These are phyloP conservation scores for Charadrius vociferus DNA, from an alignment of 2,113 vertebrate genomes.

Conservation along the genomic window DNA sequence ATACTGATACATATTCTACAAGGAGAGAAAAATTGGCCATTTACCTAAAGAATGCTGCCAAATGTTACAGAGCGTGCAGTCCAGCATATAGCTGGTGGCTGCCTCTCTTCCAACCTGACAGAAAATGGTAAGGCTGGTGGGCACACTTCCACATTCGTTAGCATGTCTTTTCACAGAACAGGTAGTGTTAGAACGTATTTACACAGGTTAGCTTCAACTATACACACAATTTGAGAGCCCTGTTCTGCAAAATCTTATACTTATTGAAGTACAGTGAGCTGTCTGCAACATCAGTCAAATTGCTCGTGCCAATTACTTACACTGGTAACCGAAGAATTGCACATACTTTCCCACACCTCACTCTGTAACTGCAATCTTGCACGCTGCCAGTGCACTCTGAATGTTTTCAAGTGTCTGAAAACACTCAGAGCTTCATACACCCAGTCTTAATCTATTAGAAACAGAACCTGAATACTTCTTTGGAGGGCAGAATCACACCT, in stretches of 20 bases:
- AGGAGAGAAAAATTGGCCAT: neutral
- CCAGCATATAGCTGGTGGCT: neutral
- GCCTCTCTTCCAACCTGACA: neutral
- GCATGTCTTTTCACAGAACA: neutral
- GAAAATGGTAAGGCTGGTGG: neutral
- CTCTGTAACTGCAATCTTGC: neutral
- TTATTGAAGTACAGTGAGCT: neutral
- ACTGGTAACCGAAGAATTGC: neutral
- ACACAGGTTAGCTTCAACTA: neutral
- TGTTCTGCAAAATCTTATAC: neutral
- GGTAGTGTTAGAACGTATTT: neutral
- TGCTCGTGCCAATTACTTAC: neutral
- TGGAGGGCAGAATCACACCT: neutral
- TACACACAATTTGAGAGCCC: neutral
- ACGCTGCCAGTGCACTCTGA: rapidly evolving
- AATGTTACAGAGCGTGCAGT: neutral
- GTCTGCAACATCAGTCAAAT: neutral
- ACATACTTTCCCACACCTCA: neutral
- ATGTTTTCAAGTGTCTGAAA: neutral
- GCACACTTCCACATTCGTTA: neutral
- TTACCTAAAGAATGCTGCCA: too few relatives aligned
- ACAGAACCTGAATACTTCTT: neutral
- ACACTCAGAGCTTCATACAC: neutral
- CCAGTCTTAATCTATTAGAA: neutral
- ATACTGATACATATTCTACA: neutral